Conservation (phyloP, 2,797 vertebrate genomes). For the Gastrophryne carolinensis region DNA sequence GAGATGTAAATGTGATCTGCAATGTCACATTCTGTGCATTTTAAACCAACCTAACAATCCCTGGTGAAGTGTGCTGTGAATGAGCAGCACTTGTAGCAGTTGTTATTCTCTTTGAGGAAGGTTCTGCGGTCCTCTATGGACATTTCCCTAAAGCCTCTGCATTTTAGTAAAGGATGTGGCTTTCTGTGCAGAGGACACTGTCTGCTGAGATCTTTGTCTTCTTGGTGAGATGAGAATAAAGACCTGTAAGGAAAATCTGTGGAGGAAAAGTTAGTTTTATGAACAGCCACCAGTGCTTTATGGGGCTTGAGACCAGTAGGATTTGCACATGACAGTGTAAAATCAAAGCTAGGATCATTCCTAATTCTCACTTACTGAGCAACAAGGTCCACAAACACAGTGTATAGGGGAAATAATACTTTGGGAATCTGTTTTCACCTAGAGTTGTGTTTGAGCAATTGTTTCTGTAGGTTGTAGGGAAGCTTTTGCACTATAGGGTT, state of each 20-base stretch:
- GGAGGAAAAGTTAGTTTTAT: no score
- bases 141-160: no score
- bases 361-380: no score
- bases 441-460: neutral
- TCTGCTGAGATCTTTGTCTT: no score
- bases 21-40: no score
- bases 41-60: no score
- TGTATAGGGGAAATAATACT: neutral
- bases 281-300: neutral
- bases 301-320: neutral
- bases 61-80: neutral
- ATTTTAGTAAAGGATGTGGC: no score
- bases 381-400: neutral
- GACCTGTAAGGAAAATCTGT: no score
- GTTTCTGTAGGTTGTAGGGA: neutral
- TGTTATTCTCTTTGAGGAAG: neutral
- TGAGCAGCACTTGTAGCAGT: neutral
- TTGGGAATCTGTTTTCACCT: neutral
- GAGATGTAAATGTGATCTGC: no score
- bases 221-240: no score
- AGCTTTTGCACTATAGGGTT: conserved; percentile 5
- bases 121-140: no score
- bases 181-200: no score
- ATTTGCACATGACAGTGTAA: neutral
- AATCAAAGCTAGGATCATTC: neutral